Evolutionary conservation across 2,797 vertebrate species (phyloP).

Genomic region (Nannoperca australis): DNA sequence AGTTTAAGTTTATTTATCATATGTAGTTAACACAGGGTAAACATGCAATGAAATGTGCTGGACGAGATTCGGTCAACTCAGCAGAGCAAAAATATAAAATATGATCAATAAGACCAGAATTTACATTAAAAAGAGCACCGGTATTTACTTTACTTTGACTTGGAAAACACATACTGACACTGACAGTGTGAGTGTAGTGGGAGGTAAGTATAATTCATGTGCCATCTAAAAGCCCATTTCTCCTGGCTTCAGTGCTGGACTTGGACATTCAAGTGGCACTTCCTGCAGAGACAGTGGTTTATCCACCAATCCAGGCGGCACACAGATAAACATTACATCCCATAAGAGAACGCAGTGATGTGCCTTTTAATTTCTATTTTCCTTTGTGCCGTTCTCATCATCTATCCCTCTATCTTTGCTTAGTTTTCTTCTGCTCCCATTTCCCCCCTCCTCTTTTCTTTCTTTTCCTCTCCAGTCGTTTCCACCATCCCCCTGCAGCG

Average conservation of each 20-base stretch:
- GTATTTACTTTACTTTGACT: too few relatives aligned
- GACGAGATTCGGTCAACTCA: too few relatives aligned
- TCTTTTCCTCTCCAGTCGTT: slow-evolving; percentile 24
- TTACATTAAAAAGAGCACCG: too few relatives aligned
- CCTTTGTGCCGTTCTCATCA: slow-evolving; percentile 16
- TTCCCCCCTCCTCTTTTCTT: slow-evolving; percentile 16
- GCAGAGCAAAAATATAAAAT: too few relatives aligned
- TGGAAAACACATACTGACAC: not conserved
- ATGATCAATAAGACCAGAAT: too few relatives aligned
- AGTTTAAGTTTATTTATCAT: too few relatives aligned
- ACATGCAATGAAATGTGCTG: too few relatives aligned
- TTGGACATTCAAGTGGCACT: slow-evolving; percentile 38
- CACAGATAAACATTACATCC: slow-evolving; percentile 35
- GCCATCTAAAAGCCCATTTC: slow-evolving; percentile 42
- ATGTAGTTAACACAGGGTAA: too few relatives aligned
- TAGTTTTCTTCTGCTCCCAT: slow-evolving; percentile 18
- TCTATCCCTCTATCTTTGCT: slow-evolving; percentile 15
- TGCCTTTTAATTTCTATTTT: slow-evolving; percentile 36
- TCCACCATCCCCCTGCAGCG: slow-evolving; percentile 25
- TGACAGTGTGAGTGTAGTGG: slow-evolving; percentile 1
- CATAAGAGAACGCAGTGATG: slow-evolving; percentile 13
- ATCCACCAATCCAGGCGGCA: slow-evolving; percentile 33
- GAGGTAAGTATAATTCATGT: slow-evolving; percentile 36
- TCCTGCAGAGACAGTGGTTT: slow-evolving; percentile 46
- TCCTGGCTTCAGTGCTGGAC: slow-evolving; percentile 17